Evolutionary conservation across 2,113 vertebrate genomes (phyloP), one percentile per base, ranked within the genome.

Genomic region (Carassius gibelio): DNA sequence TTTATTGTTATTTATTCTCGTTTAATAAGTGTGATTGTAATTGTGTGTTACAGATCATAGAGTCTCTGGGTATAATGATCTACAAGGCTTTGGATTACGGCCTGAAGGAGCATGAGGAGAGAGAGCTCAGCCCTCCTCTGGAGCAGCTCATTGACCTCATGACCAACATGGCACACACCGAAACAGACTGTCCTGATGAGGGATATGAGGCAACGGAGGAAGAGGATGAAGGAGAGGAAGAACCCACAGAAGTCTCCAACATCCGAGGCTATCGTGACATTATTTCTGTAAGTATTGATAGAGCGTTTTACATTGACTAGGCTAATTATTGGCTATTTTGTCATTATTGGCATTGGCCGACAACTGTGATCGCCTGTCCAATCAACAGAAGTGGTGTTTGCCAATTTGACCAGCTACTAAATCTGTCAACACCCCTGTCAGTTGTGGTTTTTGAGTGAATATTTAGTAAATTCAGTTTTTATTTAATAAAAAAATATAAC

Each of bases 61-160:
- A 99, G 92, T 98, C 97, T 0, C 91, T 99, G 87, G 98, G 97
- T 45, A 96, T 99, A 93, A 97, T 98, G 94, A 98, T 99, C 91
- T 99, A 99, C 92, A 99, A 99, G 94, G 98, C 98, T 23, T 89
- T 99, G 94, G 98, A 99, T 94, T 99, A 96, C 75, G 97, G 98
- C 9, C 94, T 99, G 93, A 98, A 98, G 90, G 97, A 98, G 55
- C 97, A 95, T 10, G 98, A 99, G 91, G 98, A 99, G 88, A 92
- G 98, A 0, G 98, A 99, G 85, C 94, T 99, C 84, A 99, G 96
- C 87, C 96, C 97, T 1, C 98, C 98, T 0, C 89, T 99, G 83
- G 98, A 99, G 91, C 96, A 92, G 84, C 96, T 99, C 61, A 99
- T 99, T 17, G 97, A 98, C 91, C 92, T 92, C 86, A 98, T 99